These are phyloP conservation scores for Rhagonycha lutea DNA, from an alignment of 2,888 invertebrate genomes.

Conservation along the genomic window DNA sequence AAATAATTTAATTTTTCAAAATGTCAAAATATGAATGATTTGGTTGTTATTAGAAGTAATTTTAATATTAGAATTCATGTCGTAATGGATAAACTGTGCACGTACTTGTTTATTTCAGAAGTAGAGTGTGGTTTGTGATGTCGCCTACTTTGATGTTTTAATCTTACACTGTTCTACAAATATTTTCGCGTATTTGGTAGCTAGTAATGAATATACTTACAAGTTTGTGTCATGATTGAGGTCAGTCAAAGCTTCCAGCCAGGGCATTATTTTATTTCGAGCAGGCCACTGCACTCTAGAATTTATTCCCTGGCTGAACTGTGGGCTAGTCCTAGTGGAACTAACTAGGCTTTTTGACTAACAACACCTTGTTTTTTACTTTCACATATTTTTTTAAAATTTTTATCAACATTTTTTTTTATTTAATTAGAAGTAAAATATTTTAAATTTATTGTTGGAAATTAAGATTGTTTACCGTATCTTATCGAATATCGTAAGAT, in stretches of 20 bases:
- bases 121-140: slow-evolving; percentile 3
- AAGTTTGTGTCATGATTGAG: slow-evolving; percentile 24
- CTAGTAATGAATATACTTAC: slow-evolving; percentile 11
- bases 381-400: neutral
- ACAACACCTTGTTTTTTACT: neutral
- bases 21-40: neutral
- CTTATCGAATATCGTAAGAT: neutral
- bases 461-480: neutral
- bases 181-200: slow-evolving; percentile 16
- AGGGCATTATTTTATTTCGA: slow-evolving; percentile 31
- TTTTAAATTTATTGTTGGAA: neutral
- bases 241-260: slow-evolving; percentile 28
- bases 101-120: neutral
- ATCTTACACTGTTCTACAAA: slow-evolving; percentile 8
- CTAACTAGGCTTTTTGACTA: slow-evolving; percentile 10
- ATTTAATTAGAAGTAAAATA: neutral
- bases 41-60: neutral
- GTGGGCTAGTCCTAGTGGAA: slow-evolving; percentile 18
- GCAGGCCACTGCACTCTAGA: slow-evolving; percentile 30
- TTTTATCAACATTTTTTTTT: neutral
- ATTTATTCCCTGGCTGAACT: slow-evolving; percentile 10
- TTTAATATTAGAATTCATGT: neutral
- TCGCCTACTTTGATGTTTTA: slow-evolving; percentile 4
- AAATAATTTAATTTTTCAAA: neutral
- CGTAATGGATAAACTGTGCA: neutral